Conservation (phyloP, 2,888 invertebrate species). For the Caenorhabditis sp. region DNA sequence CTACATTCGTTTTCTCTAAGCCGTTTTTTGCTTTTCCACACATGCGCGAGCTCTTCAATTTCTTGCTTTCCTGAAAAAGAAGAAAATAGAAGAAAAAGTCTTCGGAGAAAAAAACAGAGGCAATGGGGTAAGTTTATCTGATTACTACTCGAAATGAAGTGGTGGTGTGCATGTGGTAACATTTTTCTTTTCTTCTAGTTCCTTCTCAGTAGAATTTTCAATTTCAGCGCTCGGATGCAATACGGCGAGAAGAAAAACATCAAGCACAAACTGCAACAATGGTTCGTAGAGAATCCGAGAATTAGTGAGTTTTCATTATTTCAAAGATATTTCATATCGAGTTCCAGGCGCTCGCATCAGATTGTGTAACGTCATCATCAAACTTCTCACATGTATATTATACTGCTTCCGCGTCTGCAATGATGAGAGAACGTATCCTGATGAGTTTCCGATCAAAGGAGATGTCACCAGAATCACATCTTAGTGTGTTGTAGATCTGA, state of each 20-base stretch:
- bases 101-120: conserved; percentile 5
- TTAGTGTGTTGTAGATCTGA: conserved; percentile 39
- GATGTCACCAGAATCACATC: conserved; percentile 35
- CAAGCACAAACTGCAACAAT: conserved; percentile 97
- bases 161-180: neutral
- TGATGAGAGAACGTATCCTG: conserved; percentile 73
- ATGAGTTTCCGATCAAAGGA: conserved; percentile 54
- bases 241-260: conserved; percentile 99
- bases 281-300: conserved; percentile 99
- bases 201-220: neutral
- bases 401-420: conserved; percentile 89
- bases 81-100: conserved; percentile 22
- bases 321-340: neutral
- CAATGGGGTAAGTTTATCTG: conserved; percentile 55
- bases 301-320: conserved; percentile 90
- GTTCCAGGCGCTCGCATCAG: conserved; percentile 95
- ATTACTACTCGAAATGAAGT: conserved; percentile 25
- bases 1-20: conserved; percentile 41
- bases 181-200: neutral
- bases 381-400: conserved; percentile 95
- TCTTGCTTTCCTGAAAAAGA: conserved; percentile 22
- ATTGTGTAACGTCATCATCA: conserved; percentile 97
- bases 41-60: conserved; percentile 41
- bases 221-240: conserved; percentile 97
- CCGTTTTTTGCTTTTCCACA: conserved; percentile 21